Evolutionary conservation across 1,140 invertebrate genomes (phyloP).

Genomic region (Eulimnadia texana): DNA sequence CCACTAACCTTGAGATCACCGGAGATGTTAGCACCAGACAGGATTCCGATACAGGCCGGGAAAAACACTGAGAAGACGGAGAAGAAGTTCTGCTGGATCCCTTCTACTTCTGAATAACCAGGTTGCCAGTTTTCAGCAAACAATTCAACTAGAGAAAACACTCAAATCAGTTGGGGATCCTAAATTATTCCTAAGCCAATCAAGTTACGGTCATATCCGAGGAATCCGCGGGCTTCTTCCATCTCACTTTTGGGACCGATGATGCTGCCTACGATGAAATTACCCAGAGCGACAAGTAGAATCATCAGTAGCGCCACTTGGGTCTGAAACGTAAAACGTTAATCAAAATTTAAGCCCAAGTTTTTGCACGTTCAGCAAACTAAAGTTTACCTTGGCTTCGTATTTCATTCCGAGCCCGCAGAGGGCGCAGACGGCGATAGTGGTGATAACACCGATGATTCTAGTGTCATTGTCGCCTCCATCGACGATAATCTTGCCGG

Average conservation of each 20-base stretch:
- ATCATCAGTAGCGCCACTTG: slow-evolving; percentile 79
- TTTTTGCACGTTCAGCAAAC: neutral
- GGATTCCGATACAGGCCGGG: slow-evolving; percentile 29
- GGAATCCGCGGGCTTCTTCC: slow-evolving; percentile 55
- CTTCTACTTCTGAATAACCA: slow-evolving; percentile 25
- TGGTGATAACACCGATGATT: slow-evolving; percentile 25
- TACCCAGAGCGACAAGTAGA: slow-evolving; percentile 72
- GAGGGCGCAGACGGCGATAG: slow-evolving; percentile 6
- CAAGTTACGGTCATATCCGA: slow-evolving; percentile 62
- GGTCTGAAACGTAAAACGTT: slow-evolving; percentile 30
- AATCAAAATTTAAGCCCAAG: neutral
- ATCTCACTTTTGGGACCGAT: slow-evolving; percentile 53
- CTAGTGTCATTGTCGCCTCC: slow-evolving; percentile 32
- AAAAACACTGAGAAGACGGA: slow-evolving; percentile 30
- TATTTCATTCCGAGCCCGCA: slow-evolving; percentile 14
- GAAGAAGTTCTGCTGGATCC: slow-evolving; percentile 28
- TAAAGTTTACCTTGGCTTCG: slow-evolving; percentile 12
- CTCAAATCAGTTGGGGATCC: neutral
- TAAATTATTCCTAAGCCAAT: neutral
- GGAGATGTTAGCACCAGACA: slow-evolving; percentile 47
- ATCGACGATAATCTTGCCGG: slow-evolving; percentile 22
- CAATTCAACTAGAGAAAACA: slow-evolving; percentile 23
- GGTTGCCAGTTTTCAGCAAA: slow-evolving; percentile 25
- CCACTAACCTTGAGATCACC: slow-evolving; percentile 35
- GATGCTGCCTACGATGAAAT: slow-evolving; percentile 75